Conservation (phyloP, 1,140 invertebrate species). For the Macrocentrus cingulum region DNA sequence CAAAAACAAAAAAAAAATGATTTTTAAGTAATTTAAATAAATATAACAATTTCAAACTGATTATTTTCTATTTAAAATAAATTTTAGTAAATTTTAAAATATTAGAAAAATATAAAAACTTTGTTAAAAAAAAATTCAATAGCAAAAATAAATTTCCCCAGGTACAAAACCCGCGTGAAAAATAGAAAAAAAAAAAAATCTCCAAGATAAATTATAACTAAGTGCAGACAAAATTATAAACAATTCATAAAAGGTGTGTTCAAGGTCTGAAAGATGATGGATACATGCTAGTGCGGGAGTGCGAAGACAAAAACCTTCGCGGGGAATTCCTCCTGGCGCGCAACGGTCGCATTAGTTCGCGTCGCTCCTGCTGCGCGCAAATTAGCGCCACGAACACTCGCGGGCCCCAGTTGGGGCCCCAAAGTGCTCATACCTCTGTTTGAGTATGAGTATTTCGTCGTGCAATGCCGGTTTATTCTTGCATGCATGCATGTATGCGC, state of each 20-base stretch:
- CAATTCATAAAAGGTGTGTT: not conserved
- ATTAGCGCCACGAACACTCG: constrained; percentile 47
- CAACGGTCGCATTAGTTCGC: constrained; percentile 51
- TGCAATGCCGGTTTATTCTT: constrained; percentile 8
- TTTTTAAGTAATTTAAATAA: no score
- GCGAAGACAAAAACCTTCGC: constrained; percentile 48
- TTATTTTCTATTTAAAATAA: no score
- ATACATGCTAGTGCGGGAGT: constrained; percentile 54
- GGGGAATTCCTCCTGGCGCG: constrained; percentile 45
- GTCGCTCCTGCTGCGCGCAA: constrained; percentile 55
- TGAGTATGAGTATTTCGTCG: no score
- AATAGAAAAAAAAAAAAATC: not conserved
- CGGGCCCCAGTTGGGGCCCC: no score
- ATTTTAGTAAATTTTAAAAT: no score
- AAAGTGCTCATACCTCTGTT: no score
- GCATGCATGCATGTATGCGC: constrained; percentile 11
- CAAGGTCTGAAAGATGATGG: constrained; percentile 40
- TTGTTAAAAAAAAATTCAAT: no score
- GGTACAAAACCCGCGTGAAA: not conserved
- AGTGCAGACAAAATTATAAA: not conserved
- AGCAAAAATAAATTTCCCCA: not conserved
- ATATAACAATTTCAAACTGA: no score
- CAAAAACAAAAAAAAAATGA: no score
- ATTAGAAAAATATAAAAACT: no score
- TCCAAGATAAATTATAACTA: not conserved